phyloP scores from a whole-genome alignment of 2,797 vertebrate species.

The Todus mexicanus region DNA sequence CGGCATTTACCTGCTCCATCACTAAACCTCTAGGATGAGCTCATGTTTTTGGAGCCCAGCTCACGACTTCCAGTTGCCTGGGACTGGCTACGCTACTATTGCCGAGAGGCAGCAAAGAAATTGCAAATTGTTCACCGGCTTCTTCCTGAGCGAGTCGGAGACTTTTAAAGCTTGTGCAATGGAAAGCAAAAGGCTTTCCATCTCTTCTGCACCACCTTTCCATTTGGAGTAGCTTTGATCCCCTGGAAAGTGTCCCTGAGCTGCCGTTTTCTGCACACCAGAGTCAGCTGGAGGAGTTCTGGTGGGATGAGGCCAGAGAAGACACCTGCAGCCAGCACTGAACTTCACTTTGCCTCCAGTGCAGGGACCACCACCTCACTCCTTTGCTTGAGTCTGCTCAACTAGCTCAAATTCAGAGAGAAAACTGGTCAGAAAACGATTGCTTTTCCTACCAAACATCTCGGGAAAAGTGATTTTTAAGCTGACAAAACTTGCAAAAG shows the following conservation, averaged over 20 bases:
- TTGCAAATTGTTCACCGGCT: neutral
- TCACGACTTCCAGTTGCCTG: neutral
- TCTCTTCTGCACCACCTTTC: neutral
- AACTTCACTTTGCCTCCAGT: neutral
- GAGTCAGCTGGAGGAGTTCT: neutral
- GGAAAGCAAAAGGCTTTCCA: neutral
- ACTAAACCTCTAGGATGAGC: neutral
- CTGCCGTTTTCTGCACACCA: neutral
- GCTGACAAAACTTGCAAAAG: no score
- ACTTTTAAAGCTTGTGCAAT: neutral
- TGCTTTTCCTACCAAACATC: neutral
- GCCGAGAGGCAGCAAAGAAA: neutral
- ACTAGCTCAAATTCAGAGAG: neutral
- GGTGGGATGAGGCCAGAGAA: neutral
- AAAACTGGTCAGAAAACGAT: neutral
- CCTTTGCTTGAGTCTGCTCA: neutral
- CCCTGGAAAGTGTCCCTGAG: neutral
- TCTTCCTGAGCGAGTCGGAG: fast-evolving
- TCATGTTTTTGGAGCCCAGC: slow-evolving; percentile 1
- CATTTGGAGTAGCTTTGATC: neutral
- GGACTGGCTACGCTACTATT: neutral
- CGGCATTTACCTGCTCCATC: neutral
- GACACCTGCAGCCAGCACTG: neutral
- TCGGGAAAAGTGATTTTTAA: neutral
- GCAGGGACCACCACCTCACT: neutral